Conservation (phyloP, 2,888 invertebrate genomes). For the Oxycera nigricornis region DNA sequence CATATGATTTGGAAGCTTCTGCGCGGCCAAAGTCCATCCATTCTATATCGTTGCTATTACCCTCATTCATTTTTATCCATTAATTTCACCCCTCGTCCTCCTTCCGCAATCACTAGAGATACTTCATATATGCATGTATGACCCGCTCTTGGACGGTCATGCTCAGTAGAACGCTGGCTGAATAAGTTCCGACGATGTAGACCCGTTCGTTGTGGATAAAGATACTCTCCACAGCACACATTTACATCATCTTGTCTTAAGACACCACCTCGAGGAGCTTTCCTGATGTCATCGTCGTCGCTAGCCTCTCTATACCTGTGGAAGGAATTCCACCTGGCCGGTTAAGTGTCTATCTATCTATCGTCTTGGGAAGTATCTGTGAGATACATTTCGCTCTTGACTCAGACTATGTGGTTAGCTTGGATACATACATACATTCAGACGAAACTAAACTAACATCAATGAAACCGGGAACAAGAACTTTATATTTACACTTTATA, state of each 20-base stretch:
- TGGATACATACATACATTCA: too few species aligned
- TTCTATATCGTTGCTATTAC: neutral
- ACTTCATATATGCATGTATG: slow-evolving; percentile 2
- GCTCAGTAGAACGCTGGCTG: slow-evolving; percentile 17
- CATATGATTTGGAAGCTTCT: slow-evolving; percentile 39
- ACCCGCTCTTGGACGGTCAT: slow-evolving; percentile 18
- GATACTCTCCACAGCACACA: neutral
- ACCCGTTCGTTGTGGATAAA: neutral
- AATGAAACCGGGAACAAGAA: too few species aligned
- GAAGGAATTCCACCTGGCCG: neutral
- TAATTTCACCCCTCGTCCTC: neutral
- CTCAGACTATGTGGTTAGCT: neutral
- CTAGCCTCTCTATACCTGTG: neutral
- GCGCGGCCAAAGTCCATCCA: slow-evolving; percentile 31
- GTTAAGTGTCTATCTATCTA: too few species aligned
- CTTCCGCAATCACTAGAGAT: neutral
- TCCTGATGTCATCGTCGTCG: slow-evolving; percentile 21
- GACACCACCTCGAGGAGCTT: neutral
- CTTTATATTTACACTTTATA: too few species aligned
- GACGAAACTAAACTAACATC: too few species aligned
- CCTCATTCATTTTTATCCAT: neutral
- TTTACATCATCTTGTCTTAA: neutral
- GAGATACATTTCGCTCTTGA: slow-evolving; percentile 3
- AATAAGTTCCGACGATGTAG: slow-evolving; percentile 28
- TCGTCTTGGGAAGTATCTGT: neutral